Evolutionary conservation across 2,888 invertebrate genomes (phyloP), one percentile per base, ranked within the genome.

Genomic region (Agrilus cyanescens): DNA sequence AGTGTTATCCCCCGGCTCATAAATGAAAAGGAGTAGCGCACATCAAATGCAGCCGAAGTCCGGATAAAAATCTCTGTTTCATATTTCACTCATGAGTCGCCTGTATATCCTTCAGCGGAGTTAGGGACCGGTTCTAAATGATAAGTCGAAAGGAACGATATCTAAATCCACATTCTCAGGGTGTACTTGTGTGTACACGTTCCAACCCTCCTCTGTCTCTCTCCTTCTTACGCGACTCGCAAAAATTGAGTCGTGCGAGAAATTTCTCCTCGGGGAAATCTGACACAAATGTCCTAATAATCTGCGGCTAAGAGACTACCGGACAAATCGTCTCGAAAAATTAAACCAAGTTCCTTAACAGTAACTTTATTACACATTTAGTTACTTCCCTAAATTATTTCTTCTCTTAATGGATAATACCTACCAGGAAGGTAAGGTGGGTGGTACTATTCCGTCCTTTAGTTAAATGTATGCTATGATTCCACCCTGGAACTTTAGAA

Each of bases 21-120:
- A 61, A 58, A 57, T 52, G 57, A 53, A 54, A 57, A 50, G 56
- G 49, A 55, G 57, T 58, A 57, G 58, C 58, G 57, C 57, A 60
- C 56, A 50, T 51, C 52, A 51, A 47, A 53, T 55, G 50, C 56
- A 56, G 55, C 52, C 53, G 57, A 52, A 53, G 45, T 51, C 50
- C 50, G 50, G 55, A 55, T 57, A 58, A 57, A 57, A 56, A 57
- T 57, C 55, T 55, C 50, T 52, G 56, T 57, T 56, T 57, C 55
- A 57, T 58, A 57, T 58, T 58, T 58, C 53, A 42, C 49, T 50
- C 53, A 50, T 45, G 45, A 25, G 25, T 16, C 38, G 33, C 5
- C 3, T 12, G 45, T 43, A 48, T 45, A 41, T 45, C 10, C 25
- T 25, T 25, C 25, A 10, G 25, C 25, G 25, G 10, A 25, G 25